phyloP scores from a whole-genome alignment of 37 sponge, comb jelly and placozoan genomes.

The Agelas oroides region DNA sequence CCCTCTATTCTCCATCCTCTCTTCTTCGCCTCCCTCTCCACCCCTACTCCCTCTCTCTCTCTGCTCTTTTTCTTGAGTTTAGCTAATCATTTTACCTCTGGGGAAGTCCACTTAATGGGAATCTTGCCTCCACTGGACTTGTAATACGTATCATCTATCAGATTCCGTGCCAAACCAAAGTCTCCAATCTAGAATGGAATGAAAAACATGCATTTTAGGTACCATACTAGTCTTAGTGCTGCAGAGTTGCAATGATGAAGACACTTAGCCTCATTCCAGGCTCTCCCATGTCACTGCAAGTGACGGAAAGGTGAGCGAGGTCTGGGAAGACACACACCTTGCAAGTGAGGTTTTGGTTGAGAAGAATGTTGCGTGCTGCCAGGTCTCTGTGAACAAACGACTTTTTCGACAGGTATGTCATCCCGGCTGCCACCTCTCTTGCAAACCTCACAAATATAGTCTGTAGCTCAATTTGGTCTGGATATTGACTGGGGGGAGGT shows the following conservation, averaged over 20 bases:
- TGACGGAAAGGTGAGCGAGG: too few species aligned
- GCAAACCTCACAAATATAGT: conserved; percentile 52
- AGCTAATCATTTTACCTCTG: conserved; percentile 42
- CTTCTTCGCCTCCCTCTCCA: too few species aligned
- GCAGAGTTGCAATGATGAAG: too few species aligned
- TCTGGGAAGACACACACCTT: too few species aligned
- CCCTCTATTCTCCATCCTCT: too few species aligned
- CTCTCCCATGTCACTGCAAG: too few species aligned
- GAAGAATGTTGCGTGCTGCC: conserved; percentile 74
- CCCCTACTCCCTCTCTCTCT: too few species aligned
- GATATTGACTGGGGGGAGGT: too few species aligned
- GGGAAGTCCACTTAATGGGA: conserved; percentile 83
- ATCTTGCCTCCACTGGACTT: conserved; percentile 39
- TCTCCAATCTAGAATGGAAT: conserved; percentile 58
- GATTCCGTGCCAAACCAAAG: conserved; percentile 73
- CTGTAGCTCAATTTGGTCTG: neutral
- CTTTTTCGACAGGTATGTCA: conserved; percentile 65
- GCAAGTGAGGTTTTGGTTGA: conserved; percentile 39
- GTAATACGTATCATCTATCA: conserved; percentile 56
- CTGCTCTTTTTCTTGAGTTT: too few species aligned
- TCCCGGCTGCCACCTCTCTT: conserved; percentile 66
- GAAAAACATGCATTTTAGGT: too few species aligned
- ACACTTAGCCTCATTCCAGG: too few species aligned
- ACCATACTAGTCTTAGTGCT: too few species aligned
- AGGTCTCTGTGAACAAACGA: conserved; percentile 71